phyloP scores from a whole-genome alignment of 2,113 vertebrate species.

The Acinonyx jubatus region DNA sequence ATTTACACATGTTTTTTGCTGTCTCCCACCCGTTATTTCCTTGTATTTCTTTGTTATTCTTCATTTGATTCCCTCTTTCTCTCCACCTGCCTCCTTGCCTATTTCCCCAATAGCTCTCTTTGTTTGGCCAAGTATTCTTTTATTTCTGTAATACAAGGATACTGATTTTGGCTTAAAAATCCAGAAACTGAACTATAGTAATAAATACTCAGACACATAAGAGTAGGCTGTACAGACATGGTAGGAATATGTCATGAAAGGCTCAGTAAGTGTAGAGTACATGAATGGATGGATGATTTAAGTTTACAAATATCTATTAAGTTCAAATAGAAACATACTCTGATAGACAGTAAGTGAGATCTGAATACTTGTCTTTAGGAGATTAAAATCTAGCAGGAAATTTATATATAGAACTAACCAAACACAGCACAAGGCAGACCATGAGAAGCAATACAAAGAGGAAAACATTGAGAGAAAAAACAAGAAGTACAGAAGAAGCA shows the following conservation, averaged over 20 bases:
- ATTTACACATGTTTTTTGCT: not conserved
- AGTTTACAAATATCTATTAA: not conserved
- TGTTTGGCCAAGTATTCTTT: not conserved
- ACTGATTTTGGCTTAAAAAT: not conserved
- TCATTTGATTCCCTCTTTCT: not conserved
- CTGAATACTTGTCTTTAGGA: not conserved
- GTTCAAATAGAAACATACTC: not conserved
- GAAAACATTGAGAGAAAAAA: accelerated
- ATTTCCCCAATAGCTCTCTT: not conserved
- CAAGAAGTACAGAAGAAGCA: not conserved
- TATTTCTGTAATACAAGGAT: not conserved
- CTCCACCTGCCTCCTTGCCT: not conserved
- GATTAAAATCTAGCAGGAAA: constrained; percentile 11
- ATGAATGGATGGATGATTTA: not conserved
- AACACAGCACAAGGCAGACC: not conserved
- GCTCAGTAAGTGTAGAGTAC: not conserved
- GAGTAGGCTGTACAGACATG: not conserved
- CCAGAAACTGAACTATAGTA: not conserved
- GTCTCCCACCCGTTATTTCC: not conserved
- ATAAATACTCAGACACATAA: not conserved
- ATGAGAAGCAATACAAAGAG: not conserved
- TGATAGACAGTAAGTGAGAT: not conserved
- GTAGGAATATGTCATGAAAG: not conserved
- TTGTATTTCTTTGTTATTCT: not conserved
- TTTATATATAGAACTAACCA: not conserved